A percentile compares a stretch with the other conserved stretches of the same genome.
Evolutionary conservation across 2,888 invertebrate species (phyloP).

Genomic region (Clostera curtula): DNA sequence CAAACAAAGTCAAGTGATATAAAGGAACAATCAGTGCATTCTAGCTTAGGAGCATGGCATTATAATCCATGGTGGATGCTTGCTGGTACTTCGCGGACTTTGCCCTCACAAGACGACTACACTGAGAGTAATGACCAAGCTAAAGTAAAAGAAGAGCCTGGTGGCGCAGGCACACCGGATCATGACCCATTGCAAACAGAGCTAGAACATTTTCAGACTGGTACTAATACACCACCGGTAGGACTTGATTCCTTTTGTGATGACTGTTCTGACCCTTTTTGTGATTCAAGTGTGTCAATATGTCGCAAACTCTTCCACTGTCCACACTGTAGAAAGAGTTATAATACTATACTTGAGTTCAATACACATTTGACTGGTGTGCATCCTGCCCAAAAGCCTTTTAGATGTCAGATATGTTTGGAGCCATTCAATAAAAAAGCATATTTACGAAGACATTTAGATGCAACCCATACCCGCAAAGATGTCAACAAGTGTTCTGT

Average conservation of each 20-base stretch:
- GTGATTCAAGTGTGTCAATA: slow-evolving; percentile 59
- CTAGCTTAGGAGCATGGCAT: slow-evolving; percentile 64
- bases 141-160: slow-evolving; percentile 65
- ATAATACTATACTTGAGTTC: slow-evolving; percentile 69
- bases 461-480: slow-evolving; percentile 66
- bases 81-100: slow-evolving; percentile 63
- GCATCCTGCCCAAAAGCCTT: slow-evolving; percentile 70
- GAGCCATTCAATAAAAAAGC: slow-evolving; percentile 71
- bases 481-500: slow-evolving; percentile 73
- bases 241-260: slow-evolving; percentile 68
- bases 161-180: slow-evolving; percentile 58
- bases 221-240: slow-evolving; percentile 53
- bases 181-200: slow-evolving; percentile 57
- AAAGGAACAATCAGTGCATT: slow-evolving; percentile 53
- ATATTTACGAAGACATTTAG: slow-evolving; percentile 66
- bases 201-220: slow-evolving; percentile 49
- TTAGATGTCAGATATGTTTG: slow-evolving; percentile 70
- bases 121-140: slow-evolving; percentile 59
- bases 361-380: slow-evolving; percentile 70
- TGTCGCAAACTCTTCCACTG: slow-evolving; percentile 71
- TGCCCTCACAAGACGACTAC: slow-evolving; percentile 63
- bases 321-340: slow-evolving; percentile 72
- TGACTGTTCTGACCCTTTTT: slow-evolving; percentile 71
- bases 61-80: slow-evolving; percentile 75
- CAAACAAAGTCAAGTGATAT: slow-evolving; percentile 67